Percentiles rank a stretch among this genome's conserved stretches.
phyloP scores from a whole-genome alignment of 2,797 vertebrate species.

The Crocidura indochinensis region DNA sequence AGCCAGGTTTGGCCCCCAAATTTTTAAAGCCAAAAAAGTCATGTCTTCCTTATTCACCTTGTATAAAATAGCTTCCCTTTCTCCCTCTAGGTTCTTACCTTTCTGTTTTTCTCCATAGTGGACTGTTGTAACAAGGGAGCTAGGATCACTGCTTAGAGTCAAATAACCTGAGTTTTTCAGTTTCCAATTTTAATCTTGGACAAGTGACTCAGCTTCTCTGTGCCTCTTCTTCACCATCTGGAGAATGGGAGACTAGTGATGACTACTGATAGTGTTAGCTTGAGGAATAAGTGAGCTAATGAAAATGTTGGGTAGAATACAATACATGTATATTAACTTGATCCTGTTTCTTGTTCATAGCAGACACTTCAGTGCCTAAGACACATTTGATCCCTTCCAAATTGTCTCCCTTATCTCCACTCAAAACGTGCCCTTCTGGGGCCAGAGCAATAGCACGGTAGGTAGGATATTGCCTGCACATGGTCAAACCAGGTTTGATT shows the following conservation, averaged over 20 bases:
- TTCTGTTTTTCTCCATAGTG: constrained; percentile 12
- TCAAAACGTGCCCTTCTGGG: too few relatives aligned
- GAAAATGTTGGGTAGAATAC: not conserved
- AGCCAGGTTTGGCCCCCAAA: too few relatives aligned
- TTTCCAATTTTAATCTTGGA: not conserved
- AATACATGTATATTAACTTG: not conserved
- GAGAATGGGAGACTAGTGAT: constrained; percentile 26
- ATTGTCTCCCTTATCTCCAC: not conserved
- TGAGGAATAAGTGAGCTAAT: constrained; percentile 44
- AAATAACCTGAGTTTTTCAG: not conserved
- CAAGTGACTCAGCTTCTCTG: constrained; percentile 49
- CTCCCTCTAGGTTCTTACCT: not conserved
- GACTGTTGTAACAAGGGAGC: not conserved
- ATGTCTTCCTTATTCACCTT: too few relatives aligned
- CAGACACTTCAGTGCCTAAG: not conserved
- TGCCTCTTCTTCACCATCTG: constrained; percentile 29
- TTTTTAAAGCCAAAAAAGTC: too few relatives aligned
- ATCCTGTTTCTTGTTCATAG: constrained; percentile 26
- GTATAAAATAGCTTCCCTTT: too few relatives aligned
- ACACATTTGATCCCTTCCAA: constrained; percentile 26
- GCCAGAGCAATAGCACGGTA: too few relatives aligned
- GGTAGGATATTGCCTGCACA: too few relatives aligned
- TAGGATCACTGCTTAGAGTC: not conserved
- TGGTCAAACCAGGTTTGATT: too few relatives aligned
- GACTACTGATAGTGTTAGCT: not conserved